phyloP scores from a whole-genome alignment of 2,888 invertebrate genomes.

The Alloscopus bannaensis region DNA sequence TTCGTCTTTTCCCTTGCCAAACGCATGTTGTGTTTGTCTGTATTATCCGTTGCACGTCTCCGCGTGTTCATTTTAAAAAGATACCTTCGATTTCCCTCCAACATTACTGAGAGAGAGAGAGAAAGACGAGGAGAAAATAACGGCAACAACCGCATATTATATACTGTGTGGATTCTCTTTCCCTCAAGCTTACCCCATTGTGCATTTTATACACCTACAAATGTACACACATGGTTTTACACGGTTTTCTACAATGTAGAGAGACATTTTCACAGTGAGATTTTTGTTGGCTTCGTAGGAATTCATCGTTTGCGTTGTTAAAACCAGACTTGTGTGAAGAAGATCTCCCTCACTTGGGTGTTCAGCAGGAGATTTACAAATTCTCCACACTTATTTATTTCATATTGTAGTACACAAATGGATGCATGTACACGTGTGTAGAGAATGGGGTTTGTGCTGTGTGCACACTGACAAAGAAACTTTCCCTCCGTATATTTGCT shows the following conservation, averaged over 20 bases:
- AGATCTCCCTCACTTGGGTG: slow-evolving; percentile 43
- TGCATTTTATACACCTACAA: neutral
- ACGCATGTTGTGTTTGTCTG: slow-evolving; percentile 1
- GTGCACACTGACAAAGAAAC: slow-evolving; percentile 14
- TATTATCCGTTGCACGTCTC: no score
- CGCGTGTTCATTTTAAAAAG: slow-evolving; percentile 13
- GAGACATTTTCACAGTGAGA: slow-evolving; percentile 21
- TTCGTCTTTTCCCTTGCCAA: neutral
- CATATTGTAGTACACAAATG: neutral
- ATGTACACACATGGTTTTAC: neutral
- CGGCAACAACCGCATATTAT: slow-evolving; percentile 16
- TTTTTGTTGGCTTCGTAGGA: slow-evolving; percentile 32
- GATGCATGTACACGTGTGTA: neutral
- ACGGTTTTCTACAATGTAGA: neutral
- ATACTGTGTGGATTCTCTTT: neutral
- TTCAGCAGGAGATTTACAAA: slow-evolving; percentile 38
- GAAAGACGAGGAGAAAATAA: slow-evolving; percentile 14
- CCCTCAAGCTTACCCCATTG: neutral
- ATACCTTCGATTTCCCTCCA: neutral
- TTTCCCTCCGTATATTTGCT: slow-evolving; percentile 36
- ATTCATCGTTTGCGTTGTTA: slow-evolving; percentile 49
- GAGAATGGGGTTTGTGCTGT: neutral
- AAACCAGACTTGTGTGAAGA: slow-evolving; percentile 36
- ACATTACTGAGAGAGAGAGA: neutral
- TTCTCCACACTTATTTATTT: slow-evolving; percentile 40